These are phyloP conservation scores for Drosophila paranaensis DNA, from an alignment of 2,888 invertebrate genomes.

Conservation along the genomic window DNA sequence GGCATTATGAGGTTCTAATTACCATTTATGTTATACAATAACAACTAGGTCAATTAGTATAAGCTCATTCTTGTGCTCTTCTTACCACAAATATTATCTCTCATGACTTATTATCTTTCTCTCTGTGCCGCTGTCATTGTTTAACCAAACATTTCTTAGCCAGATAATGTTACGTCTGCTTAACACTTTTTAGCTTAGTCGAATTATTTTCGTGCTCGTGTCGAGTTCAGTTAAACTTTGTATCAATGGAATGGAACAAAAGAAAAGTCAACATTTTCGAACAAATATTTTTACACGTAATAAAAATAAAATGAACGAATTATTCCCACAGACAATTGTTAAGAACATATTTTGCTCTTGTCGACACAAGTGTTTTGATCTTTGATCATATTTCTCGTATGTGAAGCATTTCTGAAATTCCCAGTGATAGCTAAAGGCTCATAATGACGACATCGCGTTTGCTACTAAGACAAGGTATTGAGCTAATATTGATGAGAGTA, in stretches of 20 bases:
- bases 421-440: background rate
- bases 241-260: no score
- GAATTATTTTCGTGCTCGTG: no score
- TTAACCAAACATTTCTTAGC: background rate
- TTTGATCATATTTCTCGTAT: background rate
- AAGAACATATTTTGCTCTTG: background rate
- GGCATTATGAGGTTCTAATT: background rate
- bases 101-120: background rate
- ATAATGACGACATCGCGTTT: slow-evolving; percentile 11
- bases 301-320: background rate
- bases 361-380: slow-evolving; percentile 5
- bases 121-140: background rate
- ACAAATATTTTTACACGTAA: background rate
- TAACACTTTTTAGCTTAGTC: no score
- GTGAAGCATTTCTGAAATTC: background rate
- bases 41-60: slow-evolving; percentile 4
- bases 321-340: background rate
- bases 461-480: background rate
- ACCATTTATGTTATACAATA: background rate
- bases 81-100: background rate
- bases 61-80: background rate
- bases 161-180: background rate
- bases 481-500: background rate
- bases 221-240: no score
- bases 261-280: no score